Percentiles rank a stretch among this genome's conserved stretches.
phyloP scores from a whole-genome alignment of 1,140 invertebrate species.

The Adelges cooleyi region DNA sequence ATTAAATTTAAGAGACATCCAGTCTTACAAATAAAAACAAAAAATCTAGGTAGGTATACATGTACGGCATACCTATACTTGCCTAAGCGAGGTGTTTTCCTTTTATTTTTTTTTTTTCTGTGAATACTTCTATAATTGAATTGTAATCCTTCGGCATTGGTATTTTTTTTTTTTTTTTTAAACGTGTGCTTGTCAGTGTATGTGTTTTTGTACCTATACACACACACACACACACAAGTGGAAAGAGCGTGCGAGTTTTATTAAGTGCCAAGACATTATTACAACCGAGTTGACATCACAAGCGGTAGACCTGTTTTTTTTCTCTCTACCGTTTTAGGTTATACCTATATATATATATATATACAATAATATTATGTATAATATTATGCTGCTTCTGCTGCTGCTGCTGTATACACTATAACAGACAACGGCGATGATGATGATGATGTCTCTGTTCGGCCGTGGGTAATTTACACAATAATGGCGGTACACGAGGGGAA shows the following conservation, averaged over 20 bases:
- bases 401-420: too few relatives aligned
- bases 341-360: neutral
- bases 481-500: neutral
- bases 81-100: neutral
- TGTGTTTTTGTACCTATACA: neutral
- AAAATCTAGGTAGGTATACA: neutral
- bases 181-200: too few relatives aligned
- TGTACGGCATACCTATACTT: neutral
- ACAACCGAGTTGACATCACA: conserved; percentile 11
- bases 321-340: neutral
- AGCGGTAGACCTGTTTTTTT: conserved; percentile 11
- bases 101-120: too few relatives aligned
- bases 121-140: conserved; percentile 10
- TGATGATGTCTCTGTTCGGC: neutral
- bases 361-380: too few relatives aligned
- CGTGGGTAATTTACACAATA: conserved; percentile 15
- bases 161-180: too few relatives aligned
- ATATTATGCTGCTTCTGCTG: too few relatives aligned
- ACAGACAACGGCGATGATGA: too few relatives aligned
- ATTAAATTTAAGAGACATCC: neutral
- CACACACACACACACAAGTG: neutral
- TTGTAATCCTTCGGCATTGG: conserved; percentile 12
- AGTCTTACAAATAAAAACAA: conserved; percentile 1
- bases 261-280: conserved; percentile 22
- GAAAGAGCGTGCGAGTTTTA: neutral